Conservation (phyloP, 2,888 invertebrate species). For the Phasia obesa region DNA sequence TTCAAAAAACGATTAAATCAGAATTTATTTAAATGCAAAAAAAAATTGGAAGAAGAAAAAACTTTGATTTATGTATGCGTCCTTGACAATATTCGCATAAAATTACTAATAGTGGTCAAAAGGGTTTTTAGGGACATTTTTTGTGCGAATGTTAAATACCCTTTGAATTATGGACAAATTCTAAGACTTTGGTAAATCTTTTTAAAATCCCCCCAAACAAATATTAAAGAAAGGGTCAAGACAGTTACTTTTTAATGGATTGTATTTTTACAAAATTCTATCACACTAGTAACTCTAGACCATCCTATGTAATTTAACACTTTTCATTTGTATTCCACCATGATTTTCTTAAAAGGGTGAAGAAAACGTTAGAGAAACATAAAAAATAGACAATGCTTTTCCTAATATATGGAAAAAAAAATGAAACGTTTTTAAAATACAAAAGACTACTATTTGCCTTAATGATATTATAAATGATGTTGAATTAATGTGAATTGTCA, state of each 20-base stretch:
- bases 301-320: no score
- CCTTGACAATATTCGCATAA: conserved; percentile 12
- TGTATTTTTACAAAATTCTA: background rate
- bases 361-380: no score
- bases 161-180: background rate
- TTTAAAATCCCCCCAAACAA: background rate
- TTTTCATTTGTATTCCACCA: no score
- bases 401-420: no score
- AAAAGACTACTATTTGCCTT: no score
- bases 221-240: background rate
- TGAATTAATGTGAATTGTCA: background rate
- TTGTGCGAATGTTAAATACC: background rate
- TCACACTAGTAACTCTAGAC: no score
- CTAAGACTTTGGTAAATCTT: background rate
- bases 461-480: background rate
- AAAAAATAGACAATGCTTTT: no score
- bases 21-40: background rate
- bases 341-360: no score
- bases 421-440: no score
- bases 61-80: conserved; percentile 30
- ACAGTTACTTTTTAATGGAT: background rate
- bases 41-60: background rate
- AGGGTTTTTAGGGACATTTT: background rate
- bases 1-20: conserved; percentile 31
- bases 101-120: conserved; percentile 1